Base-by-base conservation (phyloP, 2,797 vertebrate genomes). In the Micrastur ruficollis region DNA sequence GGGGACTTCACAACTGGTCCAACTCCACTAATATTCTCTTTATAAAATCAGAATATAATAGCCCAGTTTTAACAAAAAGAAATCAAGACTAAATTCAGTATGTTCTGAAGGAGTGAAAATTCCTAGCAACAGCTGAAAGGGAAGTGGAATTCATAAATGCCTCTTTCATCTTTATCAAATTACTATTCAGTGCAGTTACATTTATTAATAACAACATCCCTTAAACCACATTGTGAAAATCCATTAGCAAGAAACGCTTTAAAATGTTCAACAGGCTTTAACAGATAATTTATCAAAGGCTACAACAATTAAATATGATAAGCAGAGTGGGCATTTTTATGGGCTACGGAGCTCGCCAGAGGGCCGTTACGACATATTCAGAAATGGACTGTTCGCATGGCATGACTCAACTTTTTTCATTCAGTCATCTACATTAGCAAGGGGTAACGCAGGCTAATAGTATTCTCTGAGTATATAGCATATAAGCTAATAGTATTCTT, bases 81-180 rank as follows among this genome's bases (percentile, higher is more conserved):
- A 95, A 89, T 79, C 71, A 71, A 76, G 46, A 86, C 76, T 86
- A 89, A 87, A 95, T 81, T 88, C 71, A 90, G 36, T 86, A 53
- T 89, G 91, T 91, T 96, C 86, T 59, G 81, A 96, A 96, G 86
- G 66, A 78, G 68, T 70, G 73, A 85, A 85, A 91, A 90, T 74
- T 95, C 95, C 85, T 95, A 97, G 94, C 92, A 96, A 96, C 93
- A 87, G 91, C 34, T 96, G 80, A 95, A 94, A 96, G 78, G 55
- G 81, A 95, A 97, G 53, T n/a, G n/a, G 81, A 91, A 94, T 88
- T 91, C 72, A 89, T 89, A 95, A 97, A 93, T 80, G 80, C 44
- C 59, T 85, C 74, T 95, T 95, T 95, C 93, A 93, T 94, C 94
- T 93, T 89, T 89, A 94, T 91, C 95, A 93, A 88, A 95, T 96